A percentile compares a stretch with the other conserved stretches of the same genome.
Conservation (phyloP, 1,140 invertebrate genomes). For the Saxidomus purpurata region DNA sequence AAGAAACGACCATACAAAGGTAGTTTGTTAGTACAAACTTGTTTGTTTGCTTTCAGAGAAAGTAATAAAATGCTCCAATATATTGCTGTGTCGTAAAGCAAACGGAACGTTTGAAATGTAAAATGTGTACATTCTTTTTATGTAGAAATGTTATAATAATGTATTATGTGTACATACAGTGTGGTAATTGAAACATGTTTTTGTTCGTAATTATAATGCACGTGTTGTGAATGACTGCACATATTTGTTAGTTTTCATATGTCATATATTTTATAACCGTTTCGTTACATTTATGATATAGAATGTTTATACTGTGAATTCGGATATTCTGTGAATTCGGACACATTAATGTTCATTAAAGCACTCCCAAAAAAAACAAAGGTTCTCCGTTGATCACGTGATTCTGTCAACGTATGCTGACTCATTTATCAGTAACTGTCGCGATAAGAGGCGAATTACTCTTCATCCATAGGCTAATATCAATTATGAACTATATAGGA, state of each 20-base stretch:
- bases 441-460: too few relatives aligned
- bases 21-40: too few relatives aligned
- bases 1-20: too few relatives aligned
- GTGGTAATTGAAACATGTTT: not conserved
- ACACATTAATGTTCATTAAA: not conserved
- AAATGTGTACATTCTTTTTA: not conserved
- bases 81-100: too few relatives aligned
- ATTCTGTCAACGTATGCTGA: slow-evolving; percentile 7
- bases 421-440: too few relatives aligned
- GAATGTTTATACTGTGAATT: not conserved
- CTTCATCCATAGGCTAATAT: too few relatives aligned
- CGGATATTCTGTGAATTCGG: not conserved
- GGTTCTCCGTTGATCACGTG: not conserved
- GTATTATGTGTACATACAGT: not conserved
- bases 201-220: slow-evolving; percentile 9
- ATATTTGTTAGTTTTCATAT: slow-evolving; percentile 46
- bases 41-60: too few relatives aligned
- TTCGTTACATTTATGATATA: slow-evolving; percentile 10
- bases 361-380: not conserved
- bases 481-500: too few relatives aligned
- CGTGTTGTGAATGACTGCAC: slow-evolving; percentile 40
- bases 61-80: too few relatives aligned
- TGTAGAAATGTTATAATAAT: not conserved
- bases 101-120: too few relatives aligned
- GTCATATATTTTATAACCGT: slow-evolving; percentile 49